Percentiles rank a stretch among this genome's conserved stretches.
These are phyloP conservation scores for Mico argentatus DNA, from an alignment of 2,797 vertebrate species.

Conservation along the genomic window DNA sequence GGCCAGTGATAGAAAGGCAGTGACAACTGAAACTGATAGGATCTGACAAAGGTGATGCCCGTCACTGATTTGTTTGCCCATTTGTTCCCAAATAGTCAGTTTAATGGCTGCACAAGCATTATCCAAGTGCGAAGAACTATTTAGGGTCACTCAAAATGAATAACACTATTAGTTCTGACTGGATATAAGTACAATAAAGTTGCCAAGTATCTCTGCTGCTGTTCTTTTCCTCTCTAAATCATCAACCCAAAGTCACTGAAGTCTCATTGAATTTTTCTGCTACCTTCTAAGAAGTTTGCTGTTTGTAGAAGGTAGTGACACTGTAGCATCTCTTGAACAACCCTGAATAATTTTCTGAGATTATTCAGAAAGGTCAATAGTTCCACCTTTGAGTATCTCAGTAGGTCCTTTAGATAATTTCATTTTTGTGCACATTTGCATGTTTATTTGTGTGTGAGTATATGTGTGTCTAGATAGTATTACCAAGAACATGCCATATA, in stretches of 20 bases:
- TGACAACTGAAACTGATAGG: neutral
- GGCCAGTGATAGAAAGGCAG: neutral
- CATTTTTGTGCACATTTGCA: neutral
- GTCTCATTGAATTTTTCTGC: neutral
- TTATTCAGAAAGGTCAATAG: neutral
- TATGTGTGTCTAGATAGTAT: neutral
- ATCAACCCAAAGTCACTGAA: neutral
- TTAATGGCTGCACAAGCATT: slow-evolving; percentile 20
- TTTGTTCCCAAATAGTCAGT: slow-evolving; percentile 45
- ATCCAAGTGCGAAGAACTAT: neutral
- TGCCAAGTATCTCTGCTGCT: neutral
- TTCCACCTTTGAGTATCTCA: neutral
- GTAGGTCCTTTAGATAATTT: neutral
- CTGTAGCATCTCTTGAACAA: neutral
- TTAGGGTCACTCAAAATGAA: slow-evolving; percentile 45
- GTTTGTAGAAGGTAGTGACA: neutral
- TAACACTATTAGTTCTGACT: neutral
- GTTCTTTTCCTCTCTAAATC: neutral
- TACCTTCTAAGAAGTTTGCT: neutral
- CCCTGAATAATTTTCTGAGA: neutral
- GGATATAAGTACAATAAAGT: neutral
- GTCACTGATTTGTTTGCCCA: slow-evolving; percentile 46
- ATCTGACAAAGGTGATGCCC: neutral
- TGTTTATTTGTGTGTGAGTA: neutral
- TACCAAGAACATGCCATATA: neutral